Percentiles rank a stretch among this genome's conserved stretches.
These are phyloP conservation scores for Cavia aperea DNA, from an alignment of 2,113 vertebrate species.

Conservation along the genomic window DNA sequence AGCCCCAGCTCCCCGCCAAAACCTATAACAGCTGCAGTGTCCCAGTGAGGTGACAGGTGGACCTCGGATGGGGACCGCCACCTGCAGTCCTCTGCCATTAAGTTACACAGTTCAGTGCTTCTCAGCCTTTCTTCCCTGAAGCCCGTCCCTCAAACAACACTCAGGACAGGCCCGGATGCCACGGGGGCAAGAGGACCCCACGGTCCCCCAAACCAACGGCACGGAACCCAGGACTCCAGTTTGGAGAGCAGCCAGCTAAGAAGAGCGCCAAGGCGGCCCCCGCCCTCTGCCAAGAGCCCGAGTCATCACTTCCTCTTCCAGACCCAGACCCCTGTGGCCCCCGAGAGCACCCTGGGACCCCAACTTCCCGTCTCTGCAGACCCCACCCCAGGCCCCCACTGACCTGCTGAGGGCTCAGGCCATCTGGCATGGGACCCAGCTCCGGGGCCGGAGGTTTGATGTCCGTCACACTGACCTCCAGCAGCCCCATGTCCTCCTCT, in stretches of 20 bases:
- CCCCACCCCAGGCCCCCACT: not conserved
- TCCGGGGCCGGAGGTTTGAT: conserved; percentile 86
- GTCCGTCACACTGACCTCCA: conserved; percentile 88
- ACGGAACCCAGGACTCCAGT: accelerated
- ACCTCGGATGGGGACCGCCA: accelerated
- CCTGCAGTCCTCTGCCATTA: not conserved
- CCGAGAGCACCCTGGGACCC: not conserved
- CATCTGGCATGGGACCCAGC: conserved; percentile 91
- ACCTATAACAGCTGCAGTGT: accelerated
- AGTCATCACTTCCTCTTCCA: not conserved
- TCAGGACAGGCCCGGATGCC: not conserved
- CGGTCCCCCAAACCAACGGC: accelerated
- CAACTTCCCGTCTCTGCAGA: not conserved
- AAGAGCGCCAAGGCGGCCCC: not conserved
- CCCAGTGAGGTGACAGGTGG: not conserved
- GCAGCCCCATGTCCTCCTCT: conserved; percentile 89
- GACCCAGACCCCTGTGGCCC: not conserved
- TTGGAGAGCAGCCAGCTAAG: not conserved
- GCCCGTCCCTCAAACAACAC: not conserved
- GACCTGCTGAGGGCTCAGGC: conserved; percentile 92
- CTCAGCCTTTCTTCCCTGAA: not conserved
- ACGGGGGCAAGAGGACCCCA: accelerated
- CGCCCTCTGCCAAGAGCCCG: not conserved
- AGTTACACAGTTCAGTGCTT: not conserved
- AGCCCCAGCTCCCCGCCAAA: not conserved